phyloP scores from a whole-genome alignment of 2,888 invertebrate genomes.

The Drosophila kanekoi region DNA sequence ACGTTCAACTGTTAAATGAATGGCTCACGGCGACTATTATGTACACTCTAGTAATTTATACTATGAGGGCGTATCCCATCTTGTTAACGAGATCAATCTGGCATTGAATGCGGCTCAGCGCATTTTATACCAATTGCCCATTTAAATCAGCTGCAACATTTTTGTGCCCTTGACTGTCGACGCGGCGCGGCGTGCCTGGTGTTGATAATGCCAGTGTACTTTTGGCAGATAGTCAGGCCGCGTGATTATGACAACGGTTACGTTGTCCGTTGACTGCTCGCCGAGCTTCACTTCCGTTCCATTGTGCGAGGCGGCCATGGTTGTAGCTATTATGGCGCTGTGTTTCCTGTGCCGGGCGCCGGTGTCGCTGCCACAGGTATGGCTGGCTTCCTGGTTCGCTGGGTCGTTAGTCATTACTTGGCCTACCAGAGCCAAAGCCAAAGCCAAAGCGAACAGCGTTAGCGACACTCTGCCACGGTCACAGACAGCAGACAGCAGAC shows the following conservation, averaged over 20 bases:
- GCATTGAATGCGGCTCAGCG: slow-evolving; percentile 10
- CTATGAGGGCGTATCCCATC: not conserved
- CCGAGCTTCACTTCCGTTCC: slow-evolving; percentile 48
- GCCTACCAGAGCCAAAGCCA: slow-evolving; percentile 12
- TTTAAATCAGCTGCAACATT: slow-evolving; percentile 25
- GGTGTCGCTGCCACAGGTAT: slow-evolving; percentile 9
- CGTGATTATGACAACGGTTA: slow-evolving; percentile 39
- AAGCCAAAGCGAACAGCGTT: slow-evolving; percentile 33
- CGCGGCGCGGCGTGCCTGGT: slow-evolving; percentile 10
- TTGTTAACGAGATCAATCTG: slow-evolving; percentile 17
- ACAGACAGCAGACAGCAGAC: not conserved
- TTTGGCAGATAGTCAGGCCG: slow-evolving; percentile 20
- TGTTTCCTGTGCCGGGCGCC: slow-evolving; percentile 48
- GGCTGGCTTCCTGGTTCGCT: slow-evolving; percentile 6
- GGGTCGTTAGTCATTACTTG: slow-evolving; percentile 37
- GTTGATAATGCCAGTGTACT: slow-evolving; percentile 34
- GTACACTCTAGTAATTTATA: not conserved
- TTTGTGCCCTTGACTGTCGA: slow-evolving; percentile 8
- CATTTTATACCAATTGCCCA: slow-evolving; percentile 35
- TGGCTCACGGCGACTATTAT: slow-evolving; percentile 22
- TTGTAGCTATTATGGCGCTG: slow-evolving; percentile 52
- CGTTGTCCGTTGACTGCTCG: slow-evolving; percentile 40
- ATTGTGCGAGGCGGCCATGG: slow-evolving; percentile 47
- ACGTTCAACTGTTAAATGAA: slow-evolving; percentile 18
- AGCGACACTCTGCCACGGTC: slow-evolving; percentile 31